A percentile compares a stretch with the other conserved stretches of the same genome.
Conservation (phyloP, 53 echinoderm and acorn worm genomes). For the Zoroaster sp. region DNA sequence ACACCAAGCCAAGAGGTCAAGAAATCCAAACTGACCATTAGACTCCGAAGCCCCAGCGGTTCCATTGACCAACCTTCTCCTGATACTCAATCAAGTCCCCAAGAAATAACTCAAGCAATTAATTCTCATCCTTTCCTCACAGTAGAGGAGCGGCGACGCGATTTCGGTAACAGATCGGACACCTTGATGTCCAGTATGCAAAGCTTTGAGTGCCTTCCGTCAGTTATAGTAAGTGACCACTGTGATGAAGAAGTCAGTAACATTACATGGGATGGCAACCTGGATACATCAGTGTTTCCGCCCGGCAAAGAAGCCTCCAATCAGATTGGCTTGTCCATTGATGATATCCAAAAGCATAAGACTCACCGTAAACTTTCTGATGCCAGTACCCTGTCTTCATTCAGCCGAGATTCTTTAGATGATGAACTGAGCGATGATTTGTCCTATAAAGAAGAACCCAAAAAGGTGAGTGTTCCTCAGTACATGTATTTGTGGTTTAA, state of each 20-base stretch:
- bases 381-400: constrained; percentile 76
- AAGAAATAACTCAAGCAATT: neutral
- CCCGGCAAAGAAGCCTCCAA: neutral
- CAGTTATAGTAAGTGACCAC: constrained; percentile 71
- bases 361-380: constrained; percentile 75
- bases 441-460: constrained; percentile 31
- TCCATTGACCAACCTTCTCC: constrained; percentile 22
- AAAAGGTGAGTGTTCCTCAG: constrained; percentile 45
- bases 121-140: constrained; percentile 18
- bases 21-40: constrained; percentile 37
- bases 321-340: constrained; percentile 48
- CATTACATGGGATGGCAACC: constrained; percentile 12
- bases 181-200: constrained; percentile 49
- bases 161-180: constrained; percentile 58
- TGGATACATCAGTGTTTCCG: neutral
- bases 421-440: constrained; percentile 70
- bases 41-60: constrained; percentile 12
- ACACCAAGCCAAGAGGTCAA: constrained; percentile 2
- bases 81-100: neutral
- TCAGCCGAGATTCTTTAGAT: constrained; percentile 79
- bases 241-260: constrained; percentile 56
- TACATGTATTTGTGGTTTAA: too few species aligned
- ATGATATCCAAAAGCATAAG: constrained; percentile 31
- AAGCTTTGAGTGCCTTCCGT: constrained; percentile 62
- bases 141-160: constrained; percentile 49